These are phyloP conservation scores for Harpegnathos saltator DNA, from an alignment of 1,140 invertebrate genomes.

Conservation along the genomic window DNA sequence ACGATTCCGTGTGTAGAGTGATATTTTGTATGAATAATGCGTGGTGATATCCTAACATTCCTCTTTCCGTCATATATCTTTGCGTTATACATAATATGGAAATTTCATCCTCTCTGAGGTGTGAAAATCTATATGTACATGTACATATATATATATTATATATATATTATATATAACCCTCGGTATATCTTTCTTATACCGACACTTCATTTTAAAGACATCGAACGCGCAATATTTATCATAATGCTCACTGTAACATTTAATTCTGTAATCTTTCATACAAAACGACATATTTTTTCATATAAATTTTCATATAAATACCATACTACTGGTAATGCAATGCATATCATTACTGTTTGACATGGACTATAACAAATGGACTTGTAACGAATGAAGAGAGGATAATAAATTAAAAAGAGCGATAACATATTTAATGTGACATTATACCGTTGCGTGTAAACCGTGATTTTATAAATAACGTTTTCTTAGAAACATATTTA, in stretches of 20 bases:
- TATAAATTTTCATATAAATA: no score
- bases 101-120: slow-evolving; percentile 46
- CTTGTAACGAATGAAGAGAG: no score
- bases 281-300: no score
- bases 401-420: neutral
- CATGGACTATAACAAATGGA: no score
- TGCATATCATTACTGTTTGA: no score
- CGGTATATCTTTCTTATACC: slow-evolving; percentile 43
- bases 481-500: neutral
- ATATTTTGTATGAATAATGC: slow-evolving; percentile 61
- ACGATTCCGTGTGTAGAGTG: slow-evolving; percentile 50
- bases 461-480: slow-evolving; percentile 3
- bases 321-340: no score
- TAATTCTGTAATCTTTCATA: neutral
- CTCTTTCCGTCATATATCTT: slow-evolving; percentile 52
- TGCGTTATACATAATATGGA: slow-evolving; percentile 53
- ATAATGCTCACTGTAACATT: slow-evolving; percentile 9
- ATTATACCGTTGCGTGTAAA: neutral
- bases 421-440: neutral
- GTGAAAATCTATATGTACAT: slow-evolving; percentile 35
- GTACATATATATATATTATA: slow-evolving; percentile 22
- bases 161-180: slow-evolving; percentile 30
- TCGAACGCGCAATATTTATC: slow-evolving; percentile 12
- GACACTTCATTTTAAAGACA: slow-evolving; percentile 33
- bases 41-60: slow-evolving; percentile 60